phyloP scores from a whole-genome alignment of 37 sponge, comb jelly and placozoan species.

The Eunapius fragilis region DNA sequence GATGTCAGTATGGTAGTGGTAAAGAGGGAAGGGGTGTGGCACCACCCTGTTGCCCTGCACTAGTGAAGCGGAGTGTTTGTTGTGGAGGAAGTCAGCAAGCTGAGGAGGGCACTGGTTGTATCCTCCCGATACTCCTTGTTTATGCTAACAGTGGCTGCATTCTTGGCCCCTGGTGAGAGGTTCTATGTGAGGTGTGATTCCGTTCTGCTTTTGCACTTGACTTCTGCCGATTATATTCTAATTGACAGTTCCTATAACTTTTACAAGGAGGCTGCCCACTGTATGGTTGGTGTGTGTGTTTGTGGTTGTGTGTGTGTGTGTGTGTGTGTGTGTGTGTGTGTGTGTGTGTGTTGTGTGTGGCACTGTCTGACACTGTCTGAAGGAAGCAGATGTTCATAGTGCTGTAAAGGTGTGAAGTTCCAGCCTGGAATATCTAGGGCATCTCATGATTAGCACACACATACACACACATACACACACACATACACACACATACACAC shows the following conservation, averaged over 20 bases:
- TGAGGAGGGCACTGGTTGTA: background rate
- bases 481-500: too few species aligned
- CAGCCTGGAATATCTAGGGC: background rate
- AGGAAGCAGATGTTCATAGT: background rate
- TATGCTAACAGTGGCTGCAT: background rate
- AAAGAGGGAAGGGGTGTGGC: background rate
- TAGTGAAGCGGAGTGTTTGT: background rate
- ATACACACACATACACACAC: too few species aligned
- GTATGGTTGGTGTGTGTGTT: too few species aligned
- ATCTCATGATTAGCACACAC: background rate
- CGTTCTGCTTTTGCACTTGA: background rate
- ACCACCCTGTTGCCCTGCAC: background rate
- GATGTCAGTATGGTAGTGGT: background rate
- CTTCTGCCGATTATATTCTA: background rate
- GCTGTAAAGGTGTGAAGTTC: background rate
- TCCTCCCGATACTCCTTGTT: background rate
- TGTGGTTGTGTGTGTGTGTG: background rate
- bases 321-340: background rate
- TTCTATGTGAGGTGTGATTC: background rate
- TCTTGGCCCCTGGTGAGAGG: background rate
- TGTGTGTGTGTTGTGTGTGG: background rate
- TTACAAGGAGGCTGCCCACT: background rate
- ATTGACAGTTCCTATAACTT: background rate
- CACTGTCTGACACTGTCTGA: background rate
- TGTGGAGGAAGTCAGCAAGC: background rate